Base-by-base conservation (phyloP, 2,113 vertebrate species). In the Cynopterus brachyotis region DNA sequence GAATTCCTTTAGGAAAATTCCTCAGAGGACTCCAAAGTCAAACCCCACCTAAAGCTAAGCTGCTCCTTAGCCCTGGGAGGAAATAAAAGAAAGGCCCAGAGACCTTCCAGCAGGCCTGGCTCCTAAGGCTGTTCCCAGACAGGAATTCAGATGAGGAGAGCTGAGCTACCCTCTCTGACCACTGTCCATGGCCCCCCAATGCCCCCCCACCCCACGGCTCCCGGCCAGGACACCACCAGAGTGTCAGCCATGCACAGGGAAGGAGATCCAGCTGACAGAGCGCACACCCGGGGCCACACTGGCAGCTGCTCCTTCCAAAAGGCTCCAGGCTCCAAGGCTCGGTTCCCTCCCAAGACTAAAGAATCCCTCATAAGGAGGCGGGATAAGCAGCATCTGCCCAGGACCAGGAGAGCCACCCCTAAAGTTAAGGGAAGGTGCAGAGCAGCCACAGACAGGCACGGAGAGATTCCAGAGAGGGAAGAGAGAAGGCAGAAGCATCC, bases 141-240 rank as follows among this genome's bases (percentile, higher is more conserved):
- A 92, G 73, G 81, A 97, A 64, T 83, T 91, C 78, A 86, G 75
- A 81, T 1, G 0, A 32, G 37, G 67, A 80, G 84, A 76, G 28
- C 30, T 0, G 3, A 81, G 76, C 53, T n/a, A 28, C 80, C 67
- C 0, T 67, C 42, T 59, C n/a, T 84, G 84, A 76, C 79, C 50
- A 66, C 55, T 50, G 50, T 17, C 50, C 16, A 0, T 15, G 47
- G 45, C 15, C 47, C 47, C 47, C 47, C 47, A 3, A n/a, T n/a
- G n/a, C 80, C 45, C 55, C 50, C 0, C 0, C 0, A 28, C 2
- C 26, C 42, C 45, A 28, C 45, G 57, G 76, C 53, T 69, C 60
- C 40, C 1, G 4, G 64, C 47, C 72, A 78, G 55, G 47, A 10
- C 0, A 1, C 42, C 64, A 59, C 66, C 37, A 91, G 69, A 62